phyloP scores from a whole-genome alignment of 2,797 vertebrate genomes.

The Leucoraja ocellata region DNA sequence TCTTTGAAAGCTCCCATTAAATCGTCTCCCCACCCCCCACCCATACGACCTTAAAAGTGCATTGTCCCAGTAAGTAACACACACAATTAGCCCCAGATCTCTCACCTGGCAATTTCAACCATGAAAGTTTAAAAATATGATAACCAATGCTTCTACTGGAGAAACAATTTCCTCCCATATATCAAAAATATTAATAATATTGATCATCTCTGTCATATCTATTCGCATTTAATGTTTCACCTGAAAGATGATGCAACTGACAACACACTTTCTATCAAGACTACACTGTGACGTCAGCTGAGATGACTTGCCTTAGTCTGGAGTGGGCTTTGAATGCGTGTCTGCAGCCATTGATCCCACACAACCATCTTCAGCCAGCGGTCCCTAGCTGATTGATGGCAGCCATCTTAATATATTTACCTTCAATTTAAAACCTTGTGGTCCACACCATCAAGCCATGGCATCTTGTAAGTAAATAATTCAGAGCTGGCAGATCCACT shows the following conservation, averaged over 20 bases:
- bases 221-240: background rate
- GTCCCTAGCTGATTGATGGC: background rate
- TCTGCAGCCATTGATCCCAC: background rate
- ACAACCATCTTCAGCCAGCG: background rate
- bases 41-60: background rate
- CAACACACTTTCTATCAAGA: background rate
- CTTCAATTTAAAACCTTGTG: background rate
- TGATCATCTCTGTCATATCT: background rate
- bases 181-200: background rate
- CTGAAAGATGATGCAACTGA: background rate
- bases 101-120: background rate
- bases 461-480: background rate
- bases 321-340: background rate
- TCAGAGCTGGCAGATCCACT: background rate
- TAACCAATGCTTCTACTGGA: background rate
- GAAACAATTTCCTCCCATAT: background rate
- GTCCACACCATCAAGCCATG: background rate
- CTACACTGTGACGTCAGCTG: background rate
- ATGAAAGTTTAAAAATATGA: background rate
- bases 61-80: background rate
- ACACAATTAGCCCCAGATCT: background rate
- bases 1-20: background rate
- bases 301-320: background rate
- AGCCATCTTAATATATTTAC: background rate
- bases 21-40: background rate